phyloP scores from a whole-genome alignment of 2,797 vertebrate genomes.

The Cirrhinus mrigala region DNA sequence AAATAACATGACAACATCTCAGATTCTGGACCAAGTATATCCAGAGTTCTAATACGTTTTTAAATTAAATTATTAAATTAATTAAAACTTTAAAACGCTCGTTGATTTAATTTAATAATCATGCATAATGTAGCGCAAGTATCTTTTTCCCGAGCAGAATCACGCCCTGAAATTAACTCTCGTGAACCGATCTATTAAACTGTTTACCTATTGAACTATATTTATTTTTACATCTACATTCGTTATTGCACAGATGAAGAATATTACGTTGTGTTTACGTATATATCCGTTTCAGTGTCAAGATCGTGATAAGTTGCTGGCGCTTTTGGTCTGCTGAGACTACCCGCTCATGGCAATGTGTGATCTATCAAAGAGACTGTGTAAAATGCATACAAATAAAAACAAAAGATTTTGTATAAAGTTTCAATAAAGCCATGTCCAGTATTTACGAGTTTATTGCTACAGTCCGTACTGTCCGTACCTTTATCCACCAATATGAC shows the following conservation, averaged over 20 bases:
- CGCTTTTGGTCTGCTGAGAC: not conserved
- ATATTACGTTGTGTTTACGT: conserved; percentile 24
- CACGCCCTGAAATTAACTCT: not conserved
- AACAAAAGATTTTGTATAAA: not conserved
- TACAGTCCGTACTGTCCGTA: not conserved
- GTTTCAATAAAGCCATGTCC: not conserved
- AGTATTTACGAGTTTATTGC: not conserved
- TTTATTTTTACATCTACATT: conserved; percentile 6
- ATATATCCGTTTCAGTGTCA: conserved; percentile 26
- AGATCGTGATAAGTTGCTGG: conserved; percentile 6
- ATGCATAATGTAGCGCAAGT: too few relatives aligned
- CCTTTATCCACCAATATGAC: not conserved
- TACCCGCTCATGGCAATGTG: not conserved
- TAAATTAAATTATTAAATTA: not conserved
- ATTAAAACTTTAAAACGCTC: not conserved
- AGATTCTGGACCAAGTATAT: not conserved
- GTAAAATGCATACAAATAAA: not conserved
- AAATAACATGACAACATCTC: not conserved
- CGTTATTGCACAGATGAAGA: conserved; percentile 5
- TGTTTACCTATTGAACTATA: not conserved
- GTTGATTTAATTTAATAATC: not conserved
- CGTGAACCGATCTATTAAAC: not conserved
- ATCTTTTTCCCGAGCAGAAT: not conserved
- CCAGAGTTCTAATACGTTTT: not conserved
- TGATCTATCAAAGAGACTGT: not conserved